Base-by-base conservation (phyloP, 2,888 invertebrate species). In the Troilus luridus region DNA sequence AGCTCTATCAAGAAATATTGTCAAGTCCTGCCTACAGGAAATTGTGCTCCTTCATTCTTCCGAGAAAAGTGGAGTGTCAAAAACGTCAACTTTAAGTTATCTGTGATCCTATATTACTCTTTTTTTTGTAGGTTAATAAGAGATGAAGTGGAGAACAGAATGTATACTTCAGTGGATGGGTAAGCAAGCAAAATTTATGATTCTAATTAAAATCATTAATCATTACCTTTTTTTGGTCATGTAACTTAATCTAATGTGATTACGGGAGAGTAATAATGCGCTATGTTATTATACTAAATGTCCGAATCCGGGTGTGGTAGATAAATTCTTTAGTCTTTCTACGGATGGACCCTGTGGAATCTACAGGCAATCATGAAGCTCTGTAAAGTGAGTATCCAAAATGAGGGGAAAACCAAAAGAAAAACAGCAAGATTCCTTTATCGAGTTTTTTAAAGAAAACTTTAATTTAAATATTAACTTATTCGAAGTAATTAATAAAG, bases 1-100 rank as follows among this genome's bases (percentile, higher is more conserved):
- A 58, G 85, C n/a, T 85, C 56, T 85, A 85, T 11, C 10, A 85
- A 85, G 85, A 85, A 85, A 85, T 85, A 85, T 85, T 14, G 56
- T 58, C n/a, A 41, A n/a, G 58, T 58, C 85, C 56, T 85, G n/a
- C 56, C 85, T 56, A 56, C 21, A 58, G 85, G 56, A 85, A 56
- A 85, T 85, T 12, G n/a, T 56, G 21, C 85, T 85, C n/a, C 11
- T n/a, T 85, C 56, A 85, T 41, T 56, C 81, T 81, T 21, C n/a
- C 21, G 21, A 10, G 24, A 54, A 6, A 72, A 17, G 5, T n/a
- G 17, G n/a, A 6, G n/a, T 58, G n/a, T 85, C n/a, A 56, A 19
- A 19, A 77, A 7, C 19, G 27, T 77, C 21, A 85, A n/a, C 85
- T 85, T 85, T 14, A 85, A 85, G 12, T 85, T 11, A 85, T n/a